These are phyloP conservation scores for Carlito syrichta DNA, from an alignment of 2,113 vertebrate species.

Conservation along the genomic window DNA sequence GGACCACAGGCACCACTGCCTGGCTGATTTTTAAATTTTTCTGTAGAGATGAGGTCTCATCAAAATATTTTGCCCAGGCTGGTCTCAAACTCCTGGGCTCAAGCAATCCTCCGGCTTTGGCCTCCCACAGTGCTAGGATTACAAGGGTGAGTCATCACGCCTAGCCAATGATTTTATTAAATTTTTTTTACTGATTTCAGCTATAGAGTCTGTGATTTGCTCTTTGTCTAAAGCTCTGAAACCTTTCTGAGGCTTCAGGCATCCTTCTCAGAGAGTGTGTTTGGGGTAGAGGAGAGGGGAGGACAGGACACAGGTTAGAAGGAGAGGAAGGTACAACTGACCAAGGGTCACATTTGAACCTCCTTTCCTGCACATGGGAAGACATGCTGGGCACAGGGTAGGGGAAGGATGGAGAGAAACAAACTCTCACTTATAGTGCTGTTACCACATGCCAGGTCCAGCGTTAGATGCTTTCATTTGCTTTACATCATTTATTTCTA, in stretches of 20 bases:
- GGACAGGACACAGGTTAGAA: too few species aligned
- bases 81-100: too few species aligned
- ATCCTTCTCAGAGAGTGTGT: not conserved
- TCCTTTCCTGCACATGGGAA: accelerated
- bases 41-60: too few species aligned
- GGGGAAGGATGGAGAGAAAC: not conserved
- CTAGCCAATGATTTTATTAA: too few species aligned
- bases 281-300: not conserved
- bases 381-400: accelerated
- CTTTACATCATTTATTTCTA: not conserved
- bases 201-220: not conserved
- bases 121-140: too few species aligned
- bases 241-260: not conserved
- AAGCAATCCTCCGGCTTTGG: too few species aligned
- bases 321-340: not conserved
- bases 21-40: too few species aligned
- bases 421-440: accelerated
- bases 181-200: too few species aligned
- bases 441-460: accelerated
- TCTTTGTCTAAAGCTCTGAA: not conserved
- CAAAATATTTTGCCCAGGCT: too few species aligned
- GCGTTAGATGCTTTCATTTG: not conserved
- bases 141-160: too few species aligned
- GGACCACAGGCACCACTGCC: too few species aligned
- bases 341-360: not conserved